Evolutionary conservation across 2,888 invertebrate species (phyloP).

Genomic region (Cheilosia soror): DNA sequence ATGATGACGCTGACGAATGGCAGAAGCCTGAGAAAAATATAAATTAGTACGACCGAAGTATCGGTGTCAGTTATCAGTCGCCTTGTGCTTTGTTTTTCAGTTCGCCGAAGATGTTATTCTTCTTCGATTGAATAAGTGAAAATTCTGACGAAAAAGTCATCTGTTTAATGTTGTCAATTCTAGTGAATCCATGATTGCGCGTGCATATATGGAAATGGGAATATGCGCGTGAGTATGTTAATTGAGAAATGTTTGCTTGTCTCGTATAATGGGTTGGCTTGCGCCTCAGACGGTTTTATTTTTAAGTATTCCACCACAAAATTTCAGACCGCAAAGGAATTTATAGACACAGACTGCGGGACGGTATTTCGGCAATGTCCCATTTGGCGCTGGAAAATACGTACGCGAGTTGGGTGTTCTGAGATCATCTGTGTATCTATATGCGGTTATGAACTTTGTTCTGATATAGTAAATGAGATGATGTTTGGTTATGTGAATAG

Average conservation of each 20-base stretch:
- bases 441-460: background rate
- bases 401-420: background rate
- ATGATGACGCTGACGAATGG: conserved; percentile 44
- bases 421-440: background rate
- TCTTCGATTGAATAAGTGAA: conserved; percentile 15
- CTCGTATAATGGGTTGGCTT: background rate
- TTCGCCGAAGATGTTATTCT: background rate
- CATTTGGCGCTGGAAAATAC: background rate
- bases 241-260: conserved; percentile 8
- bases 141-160: conserved; percentile 46
- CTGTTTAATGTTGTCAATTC: conserved; percentile 41
- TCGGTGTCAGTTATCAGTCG: background rate
- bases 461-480: background rate
- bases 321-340: conserved; percentile 6
- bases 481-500: background rate
- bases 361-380: conserved; percentile 46
- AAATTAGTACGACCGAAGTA: conserved; percentile 33
- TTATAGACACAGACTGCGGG: conserved; percentile 47
- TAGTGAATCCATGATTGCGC: conserved; percentile 47
- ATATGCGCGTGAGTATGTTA: conserved; percentile 16
- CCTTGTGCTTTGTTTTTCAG: background rate
- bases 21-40: conserved; percentile 50
- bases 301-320: conserved; percentile 33
- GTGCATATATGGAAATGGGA: conserved; percentile 39
- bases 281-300: background rate